phyloP scores from a whole-genome alignment of 2,797 vertebrate species.

The Onychomys torridus region DNA sequence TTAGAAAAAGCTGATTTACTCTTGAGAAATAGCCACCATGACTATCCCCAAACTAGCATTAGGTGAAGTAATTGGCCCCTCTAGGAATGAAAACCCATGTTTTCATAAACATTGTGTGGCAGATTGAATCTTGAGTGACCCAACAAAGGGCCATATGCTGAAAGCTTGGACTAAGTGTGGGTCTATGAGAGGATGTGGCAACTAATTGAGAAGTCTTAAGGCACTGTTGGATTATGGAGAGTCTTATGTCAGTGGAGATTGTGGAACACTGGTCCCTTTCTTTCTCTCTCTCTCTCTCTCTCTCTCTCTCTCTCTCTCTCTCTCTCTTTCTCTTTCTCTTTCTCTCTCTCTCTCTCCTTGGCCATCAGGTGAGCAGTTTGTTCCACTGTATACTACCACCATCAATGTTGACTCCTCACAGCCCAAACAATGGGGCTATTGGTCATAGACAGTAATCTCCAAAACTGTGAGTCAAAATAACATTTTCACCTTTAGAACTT shows the following conservation, averaged over 20 bases:
- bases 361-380: not conserved
- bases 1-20: not conserved
- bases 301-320: not conserved
- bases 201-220: not conserved
- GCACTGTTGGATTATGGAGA: not conserved
- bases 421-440: not conserved
- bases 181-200: not conserved
- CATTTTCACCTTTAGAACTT: not conserved
- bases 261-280: accelerated
- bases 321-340: not conserved
- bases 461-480: not conserved
- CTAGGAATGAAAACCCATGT: not conserved
- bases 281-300: too few species aligned
- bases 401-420: not conserved
- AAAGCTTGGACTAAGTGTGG: not conserved
- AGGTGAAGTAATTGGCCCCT: not conserved
- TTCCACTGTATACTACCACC: too few species aligned
- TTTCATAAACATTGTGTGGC: not conserved
- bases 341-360: not conserved
- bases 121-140: not conserved
- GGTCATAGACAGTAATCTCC: too few species aligned
- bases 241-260: not conserved
- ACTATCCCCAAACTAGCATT: not conserved
- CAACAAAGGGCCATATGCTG: not conserved
- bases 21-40: not conserved